Percentiles rank a stretch among this genome's conserved stretches.
These are phyloP conservation scores for Siniperca chuatsi DNA, from an alignment of 2,113 vertebrate genomes.

Conservation along the genomic window DNA sequence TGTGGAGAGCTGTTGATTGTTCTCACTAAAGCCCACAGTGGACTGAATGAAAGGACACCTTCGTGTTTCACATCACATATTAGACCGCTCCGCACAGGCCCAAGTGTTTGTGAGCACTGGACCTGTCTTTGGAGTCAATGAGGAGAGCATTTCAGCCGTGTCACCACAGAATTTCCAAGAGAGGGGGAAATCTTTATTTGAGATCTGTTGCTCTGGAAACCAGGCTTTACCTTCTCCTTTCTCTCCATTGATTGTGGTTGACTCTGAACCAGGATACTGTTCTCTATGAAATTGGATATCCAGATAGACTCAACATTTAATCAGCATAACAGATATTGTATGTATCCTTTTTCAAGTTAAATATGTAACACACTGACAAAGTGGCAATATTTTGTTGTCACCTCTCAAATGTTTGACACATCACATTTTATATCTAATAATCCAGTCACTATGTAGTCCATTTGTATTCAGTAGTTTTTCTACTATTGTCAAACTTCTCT, in stretches of 20 bases:
- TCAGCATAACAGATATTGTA: slow-evolving; percentile 14
- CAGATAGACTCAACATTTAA: slow-evolving; percentile 7
- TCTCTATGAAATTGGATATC: slow-evolving; percentile 49
- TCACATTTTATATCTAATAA: background rate
- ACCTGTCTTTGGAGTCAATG: slow-evolving; percentile 88
- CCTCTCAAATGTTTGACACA: background rate
- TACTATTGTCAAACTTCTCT: slow-evolving; percentile 42
- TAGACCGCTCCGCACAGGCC: slow-evolving; percentile 84
- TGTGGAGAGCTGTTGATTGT: slow-evolving; percentile 87
- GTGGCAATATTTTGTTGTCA: slow-evolving; percentile 3
- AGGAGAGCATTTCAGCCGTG: slow-evolving; percentile 82
- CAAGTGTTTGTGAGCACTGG: slow-evolving; percentile 83
- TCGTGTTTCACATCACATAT: slow-evolving; percentile 89
- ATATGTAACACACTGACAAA: background rate
- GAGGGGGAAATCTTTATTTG: slow-evolving; percentile 93
- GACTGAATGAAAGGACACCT: slow-evolving; percentile 81
- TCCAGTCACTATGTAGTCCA: background rate
- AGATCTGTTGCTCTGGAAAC: slow-evolving; percentile 74
- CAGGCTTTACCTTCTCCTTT: slow-evolving; percentile 42
- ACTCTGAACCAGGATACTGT: slow-evolving; percentile 33
- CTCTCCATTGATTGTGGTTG: slow-evolving; percentile 32
- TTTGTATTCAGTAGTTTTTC: background rate
- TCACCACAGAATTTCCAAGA: slow-evolving; percentile 82
- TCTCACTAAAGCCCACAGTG: slow-evolving; percentile 88
- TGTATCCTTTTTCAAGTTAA: slow-evolving; percentile 8